Evolutionary conservation across 1,140 invertebrate species (phyloP).

Genomic region (Cydia strobilella): DNA sequence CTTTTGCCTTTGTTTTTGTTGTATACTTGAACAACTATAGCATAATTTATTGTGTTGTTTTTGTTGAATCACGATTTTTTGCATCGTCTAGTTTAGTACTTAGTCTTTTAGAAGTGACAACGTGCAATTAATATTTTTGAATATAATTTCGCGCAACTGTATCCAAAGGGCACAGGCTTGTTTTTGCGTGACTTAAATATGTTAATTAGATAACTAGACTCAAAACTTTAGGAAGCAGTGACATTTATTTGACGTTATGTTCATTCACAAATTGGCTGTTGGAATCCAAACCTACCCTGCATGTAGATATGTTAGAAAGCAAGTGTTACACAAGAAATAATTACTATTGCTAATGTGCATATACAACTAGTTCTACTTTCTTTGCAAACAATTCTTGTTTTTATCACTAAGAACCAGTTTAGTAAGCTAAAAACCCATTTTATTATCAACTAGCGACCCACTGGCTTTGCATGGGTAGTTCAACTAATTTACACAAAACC

Average conservation of each 20-base stretch:
- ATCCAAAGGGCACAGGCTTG: constrained; percentile 21
- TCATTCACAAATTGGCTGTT: neutral
- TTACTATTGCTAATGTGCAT: constrained; percentile 11
- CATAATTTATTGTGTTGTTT: constrained; percentile 37
- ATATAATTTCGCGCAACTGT: neutral
- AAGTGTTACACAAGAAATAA: constrained; percentile 10
- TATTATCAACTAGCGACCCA: too few species aligned
- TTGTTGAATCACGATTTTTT: constrained; percentile 39
- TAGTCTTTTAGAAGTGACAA: constrained; percentile 32
- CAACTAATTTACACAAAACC: too few species aligned
- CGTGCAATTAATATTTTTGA: neutral
- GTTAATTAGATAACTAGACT: neutral
- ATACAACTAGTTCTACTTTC: neutral
- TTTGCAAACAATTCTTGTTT: constrained; percentile 17
- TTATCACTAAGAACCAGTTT: neutral
- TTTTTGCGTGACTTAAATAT: constrained; percentile 21
- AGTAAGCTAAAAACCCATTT: too few species aligned
- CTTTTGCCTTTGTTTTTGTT: constrained; percentile 61
- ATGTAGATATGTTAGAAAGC: neutral
- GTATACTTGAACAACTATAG: constrained; percentile 46
- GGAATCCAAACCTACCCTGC: neutral
- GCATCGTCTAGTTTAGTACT: constrained; percentile 43
- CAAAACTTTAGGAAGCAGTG: neutral
- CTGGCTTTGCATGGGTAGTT: too few species aligned
- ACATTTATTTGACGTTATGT: neutral